Base-by-base conservation (phyloP, 2,888 invertebrate species). In the Callyntrura guangdongensis region DNA sequence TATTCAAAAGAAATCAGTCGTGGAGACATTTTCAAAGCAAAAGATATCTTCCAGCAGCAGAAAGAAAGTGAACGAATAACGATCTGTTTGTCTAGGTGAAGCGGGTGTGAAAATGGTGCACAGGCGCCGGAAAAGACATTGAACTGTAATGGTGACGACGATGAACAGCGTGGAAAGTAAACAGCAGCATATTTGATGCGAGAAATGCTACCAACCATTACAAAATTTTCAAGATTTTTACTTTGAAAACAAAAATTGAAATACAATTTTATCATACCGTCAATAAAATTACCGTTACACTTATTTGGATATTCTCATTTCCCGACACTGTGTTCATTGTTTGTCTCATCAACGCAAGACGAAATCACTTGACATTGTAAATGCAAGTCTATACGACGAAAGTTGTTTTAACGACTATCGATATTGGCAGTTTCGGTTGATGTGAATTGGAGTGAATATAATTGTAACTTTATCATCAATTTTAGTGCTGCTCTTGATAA, bases 21-120 rank as follows among this genome's bases (percentile, higher is more conserved):
- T 36, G 25, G 27, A 22, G 11, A 2, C 86, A 14, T 85, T 85
- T 74, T 45, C 22, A 22, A 81, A 20, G 53, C 77, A 11, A 17
- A 1, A 2, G 4, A 74, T 8, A 36, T 36, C 36, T 36, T 36
- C 36, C 36, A 36, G 36, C 36, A 47, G 47, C n/a, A 8, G 12
- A 25, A 0, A 67, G n/a, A 45, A 17, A 45, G 11, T 49, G 22
- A 14, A 53, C 14, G 49, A 77, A 53, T 3, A 20, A 4, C 27
- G 17, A 1, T 8, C n/a, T 45, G n/a, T 45, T 0, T 17, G 17
- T 17, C 45, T n/a, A 45, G 11, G 1, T 72, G 45, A 45, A 45
- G 5, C 45, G 45, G 45, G n/a, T 72, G 36, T 45, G 0, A 17
- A 72, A 8, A 72, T 36, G 17, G 0, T 72, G 11, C 69, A 72